Percentiles rank a stretch among this genome's conserved stretches.
Conservation (phyloP, 2,797 vertebrate genomes). For the Mormyrus hasselquistii region DNA sequence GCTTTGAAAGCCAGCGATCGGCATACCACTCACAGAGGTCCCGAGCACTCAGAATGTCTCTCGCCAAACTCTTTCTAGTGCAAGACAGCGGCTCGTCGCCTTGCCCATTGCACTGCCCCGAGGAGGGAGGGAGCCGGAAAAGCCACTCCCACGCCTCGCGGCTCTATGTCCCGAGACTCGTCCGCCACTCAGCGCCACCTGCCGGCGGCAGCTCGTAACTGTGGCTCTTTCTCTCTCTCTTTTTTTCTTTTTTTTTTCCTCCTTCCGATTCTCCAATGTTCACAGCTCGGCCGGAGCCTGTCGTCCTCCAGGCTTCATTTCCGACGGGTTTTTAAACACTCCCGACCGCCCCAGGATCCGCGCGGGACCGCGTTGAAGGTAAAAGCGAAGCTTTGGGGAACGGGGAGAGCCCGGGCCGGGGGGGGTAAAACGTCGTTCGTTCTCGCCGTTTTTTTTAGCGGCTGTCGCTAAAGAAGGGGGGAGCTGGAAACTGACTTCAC, state of each 20-base stretch:
- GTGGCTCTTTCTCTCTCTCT: constrained; percentile 39
- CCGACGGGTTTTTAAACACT: constrained; percentile 56
- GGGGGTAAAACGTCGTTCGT: constrained; percentile 50
- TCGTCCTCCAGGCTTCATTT: constrained; percentile 54
- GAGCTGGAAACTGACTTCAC: constrained; percentile 63
- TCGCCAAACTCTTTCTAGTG: not conserved
- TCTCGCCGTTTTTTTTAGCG: constrained; percentile 59
- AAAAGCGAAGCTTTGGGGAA: constrained; percentile 52
- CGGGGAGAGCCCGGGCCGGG: constrained; percentile 29
- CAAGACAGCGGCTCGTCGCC: constrained; percentile 8
- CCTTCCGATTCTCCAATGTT: constrained; percentile 55
- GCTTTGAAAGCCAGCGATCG: not conserved
- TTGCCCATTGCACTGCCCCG: constrained; percentile 32
- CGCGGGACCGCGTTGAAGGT: constrained; percentile 69
- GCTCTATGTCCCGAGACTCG: constrained; percentile 22
- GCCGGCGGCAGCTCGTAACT: constrained; percentile 46
- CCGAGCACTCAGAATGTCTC: not conserved
- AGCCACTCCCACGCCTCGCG: constrained; percentile 37
- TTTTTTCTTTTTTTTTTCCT: constrained; percentile 38
- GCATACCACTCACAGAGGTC: not conserved
- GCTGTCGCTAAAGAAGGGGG: constrained; percentile 50
- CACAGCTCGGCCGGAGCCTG: constrained; percentile 56
- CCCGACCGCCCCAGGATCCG: constrained; percentile 60
- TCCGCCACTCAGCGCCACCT: constrained; percentile 56
- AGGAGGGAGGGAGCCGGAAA: constrained; percentile 27